A percentile compares a stretch with the other conserved stretches of the same genome.
Conservation (phyloP, 2,888 invertebrate species). For the Rhimphoctona megacephalus region DNA sequence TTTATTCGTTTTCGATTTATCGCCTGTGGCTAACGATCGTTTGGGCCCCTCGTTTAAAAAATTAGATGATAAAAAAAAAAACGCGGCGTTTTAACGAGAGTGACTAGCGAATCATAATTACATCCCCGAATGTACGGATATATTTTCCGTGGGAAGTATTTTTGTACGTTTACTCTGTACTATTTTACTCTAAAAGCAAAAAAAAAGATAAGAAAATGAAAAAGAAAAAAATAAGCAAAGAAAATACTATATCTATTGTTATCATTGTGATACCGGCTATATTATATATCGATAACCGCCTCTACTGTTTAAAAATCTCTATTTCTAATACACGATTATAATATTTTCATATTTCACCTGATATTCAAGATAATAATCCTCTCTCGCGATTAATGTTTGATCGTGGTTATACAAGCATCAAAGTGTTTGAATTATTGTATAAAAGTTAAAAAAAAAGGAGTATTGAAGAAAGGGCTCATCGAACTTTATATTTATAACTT, state of each 20-base stretch:
- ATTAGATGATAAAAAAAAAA: conserved; percentile 30
- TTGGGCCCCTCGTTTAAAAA: conserved; percentile 3
- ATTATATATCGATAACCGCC: conserved; percentile 67
- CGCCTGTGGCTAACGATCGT: background rate
- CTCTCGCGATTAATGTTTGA: conserved; percentile 57
- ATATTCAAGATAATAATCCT: conserved; percentile 26
- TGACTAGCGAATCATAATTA: conserved; percentile 73
- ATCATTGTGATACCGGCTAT: conserved; percentile 81
- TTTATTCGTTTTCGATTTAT: background rate
- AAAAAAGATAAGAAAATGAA: conserved; percentile 4
- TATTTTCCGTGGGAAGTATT: conserved; percentile 79
- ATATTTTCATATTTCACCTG: conserved; percentile 67
- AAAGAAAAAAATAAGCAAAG: conserved; percentile 8
- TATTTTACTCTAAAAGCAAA: conserved; percentile 75
- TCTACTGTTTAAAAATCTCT: conserved; percentile 70
- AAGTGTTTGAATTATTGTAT: conserved; percentile 52
- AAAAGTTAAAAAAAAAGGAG: conserved; percentile 46
- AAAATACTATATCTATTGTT: conserved; percentile 76
- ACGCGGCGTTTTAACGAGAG: conserved; percentile 70
- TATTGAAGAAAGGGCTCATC: conserved; percentile 33
- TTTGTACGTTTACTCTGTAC: conserved; percentile 83
- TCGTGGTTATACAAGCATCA: conserved; percentile 35
- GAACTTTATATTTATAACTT: conserved; percentile 63
- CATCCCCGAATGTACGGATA: conserved; percentile 53
- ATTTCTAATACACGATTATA: conserved; percentile 63